Evolutionary conservation across 2,113 vertebrate species (phyloP).

Genomic region (Nothocercus nigrocapillus): DNA sequence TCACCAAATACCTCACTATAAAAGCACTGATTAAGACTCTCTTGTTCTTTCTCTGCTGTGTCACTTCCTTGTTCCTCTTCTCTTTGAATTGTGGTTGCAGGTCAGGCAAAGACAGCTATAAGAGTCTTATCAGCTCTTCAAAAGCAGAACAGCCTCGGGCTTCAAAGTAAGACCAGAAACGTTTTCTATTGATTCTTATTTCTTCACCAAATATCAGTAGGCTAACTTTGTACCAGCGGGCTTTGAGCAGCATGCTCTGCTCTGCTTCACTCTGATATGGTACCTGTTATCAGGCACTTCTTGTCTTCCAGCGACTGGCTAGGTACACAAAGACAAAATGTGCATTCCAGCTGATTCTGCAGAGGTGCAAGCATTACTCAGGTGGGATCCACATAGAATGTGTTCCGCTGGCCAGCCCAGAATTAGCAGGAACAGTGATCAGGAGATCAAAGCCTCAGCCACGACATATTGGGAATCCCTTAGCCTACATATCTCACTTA

Average conservation of each 20-base stretch:
- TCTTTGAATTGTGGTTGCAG: neutral
- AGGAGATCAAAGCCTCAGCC: neutral
- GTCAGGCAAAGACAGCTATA: neutral
- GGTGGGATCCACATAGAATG: neutral
- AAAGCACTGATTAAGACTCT: neutral
- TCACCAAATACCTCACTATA: neutral
- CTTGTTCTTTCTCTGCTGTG: neutral
- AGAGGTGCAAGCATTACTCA: neutral
- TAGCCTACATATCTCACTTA: neutral
- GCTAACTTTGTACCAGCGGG: neutral
- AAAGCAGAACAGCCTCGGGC: neutral
- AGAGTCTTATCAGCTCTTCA: neutral
- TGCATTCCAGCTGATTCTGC: neutral
- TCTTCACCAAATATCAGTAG: neutral
- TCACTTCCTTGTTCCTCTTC: neutral
- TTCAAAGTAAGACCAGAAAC: neutral
- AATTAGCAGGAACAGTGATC: neutral
- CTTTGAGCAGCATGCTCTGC: neutral
- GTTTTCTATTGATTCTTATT: neutral
- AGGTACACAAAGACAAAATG: rapidly evolving
- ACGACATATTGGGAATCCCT: neutral
- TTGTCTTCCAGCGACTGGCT: neutral
- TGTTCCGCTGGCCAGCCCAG: neutral
- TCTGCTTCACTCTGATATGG: neutral
- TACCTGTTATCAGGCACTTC: neutral